A percentile compares a stretch with the other conserved stretches of the same genome.
These are phyloP conservation scores for Grus americana DNA, from an alignment of 2,113 vertebrate genomes.

Conservation along the genomic window DNA sequence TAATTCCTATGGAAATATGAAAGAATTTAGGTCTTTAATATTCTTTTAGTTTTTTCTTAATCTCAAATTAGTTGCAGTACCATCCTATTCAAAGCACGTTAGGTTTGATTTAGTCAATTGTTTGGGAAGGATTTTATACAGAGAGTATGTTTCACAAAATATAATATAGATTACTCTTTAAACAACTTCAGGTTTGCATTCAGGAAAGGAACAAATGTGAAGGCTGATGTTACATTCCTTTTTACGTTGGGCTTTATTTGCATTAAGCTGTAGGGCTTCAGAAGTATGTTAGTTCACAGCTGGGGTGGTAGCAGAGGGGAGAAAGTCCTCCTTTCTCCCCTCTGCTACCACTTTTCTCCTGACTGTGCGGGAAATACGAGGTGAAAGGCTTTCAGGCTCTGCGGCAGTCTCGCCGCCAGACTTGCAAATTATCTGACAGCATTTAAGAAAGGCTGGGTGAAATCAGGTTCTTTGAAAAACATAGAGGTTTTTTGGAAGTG, in stretches of 20 bases:
- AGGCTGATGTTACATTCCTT: background rate
- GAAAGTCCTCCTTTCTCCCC: background rate
- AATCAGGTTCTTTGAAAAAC: background rate
- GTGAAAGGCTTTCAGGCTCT: background rate
- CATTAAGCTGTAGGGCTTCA: background rate
- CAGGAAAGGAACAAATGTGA: background rate
- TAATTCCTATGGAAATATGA: background rate
- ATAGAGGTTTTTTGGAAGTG: rapidly evolving
- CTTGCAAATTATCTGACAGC: background rate
- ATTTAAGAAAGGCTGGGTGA: background rate
- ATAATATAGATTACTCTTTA: background rate
- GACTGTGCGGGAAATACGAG: background rate
- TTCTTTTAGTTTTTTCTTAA: background rate
- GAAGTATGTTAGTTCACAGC: background rate
- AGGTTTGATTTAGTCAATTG: background rate
- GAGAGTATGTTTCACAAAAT: background rate
- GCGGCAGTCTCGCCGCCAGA: background rate
- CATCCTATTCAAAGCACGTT: background rate
- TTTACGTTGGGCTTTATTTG: background rate
- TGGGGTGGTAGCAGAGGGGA: background rate
- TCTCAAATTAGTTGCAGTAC: background rate
- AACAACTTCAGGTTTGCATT: background rate
- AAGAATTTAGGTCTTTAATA: background rate
- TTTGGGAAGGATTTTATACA: background rate
- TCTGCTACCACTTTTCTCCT: background rate